Percentiles rank a stretch among this genome's conserved stretches.
phyloP scores from a whole-genome alignment of 2,113 vertebrate species.

The Todiramphus chloris region DNA sequence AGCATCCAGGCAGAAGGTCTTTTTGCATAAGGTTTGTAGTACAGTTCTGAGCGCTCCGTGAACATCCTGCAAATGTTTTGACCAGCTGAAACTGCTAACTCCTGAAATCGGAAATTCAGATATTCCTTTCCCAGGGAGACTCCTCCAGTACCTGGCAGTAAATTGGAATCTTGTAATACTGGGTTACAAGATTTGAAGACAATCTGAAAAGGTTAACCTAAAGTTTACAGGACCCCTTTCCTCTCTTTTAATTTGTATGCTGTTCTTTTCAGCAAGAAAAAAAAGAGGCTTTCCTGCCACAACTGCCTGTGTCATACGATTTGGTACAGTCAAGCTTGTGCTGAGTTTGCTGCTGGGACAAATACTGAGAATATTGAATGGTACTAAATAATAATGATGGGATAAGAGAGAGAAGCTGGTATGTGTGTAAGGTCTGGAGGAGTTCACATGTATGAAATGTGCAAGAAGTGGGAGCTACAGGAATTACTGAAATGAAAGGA shows the following conservation, averaged over 20 bases:
- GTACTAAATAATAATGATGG: neutral
- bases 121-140: neutral
- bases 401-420: neutral
- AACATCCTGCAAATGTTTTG: neutral
- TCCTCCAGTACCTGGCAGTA: neutral
- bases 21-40: neutral
- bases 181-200: neutral
- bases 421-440: neutral
- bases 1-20: neutral
- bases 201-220: neutral
- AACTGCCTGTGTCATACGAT: accelerated
- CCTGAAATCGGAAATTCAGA: neutral
- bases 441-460: neutral
- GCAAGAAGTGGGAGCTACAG: neutral
- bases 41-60: neutral
- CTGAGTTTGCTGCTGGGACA: neutral
- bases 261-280: neutral
- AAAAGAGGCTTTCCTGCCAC: neutral
- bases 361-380: neutral
- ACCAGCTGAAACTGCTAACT: neutral
- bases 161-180: neutral
- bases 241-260: neutral
- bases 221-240: neutral
- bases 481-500: neutral
- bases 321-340: neutral